These are phyloP conservation scores for Oscheius sp. DNA, from an alignment of 2,888 invertebrate genomes.

Conservation along the genomic window DNA sequence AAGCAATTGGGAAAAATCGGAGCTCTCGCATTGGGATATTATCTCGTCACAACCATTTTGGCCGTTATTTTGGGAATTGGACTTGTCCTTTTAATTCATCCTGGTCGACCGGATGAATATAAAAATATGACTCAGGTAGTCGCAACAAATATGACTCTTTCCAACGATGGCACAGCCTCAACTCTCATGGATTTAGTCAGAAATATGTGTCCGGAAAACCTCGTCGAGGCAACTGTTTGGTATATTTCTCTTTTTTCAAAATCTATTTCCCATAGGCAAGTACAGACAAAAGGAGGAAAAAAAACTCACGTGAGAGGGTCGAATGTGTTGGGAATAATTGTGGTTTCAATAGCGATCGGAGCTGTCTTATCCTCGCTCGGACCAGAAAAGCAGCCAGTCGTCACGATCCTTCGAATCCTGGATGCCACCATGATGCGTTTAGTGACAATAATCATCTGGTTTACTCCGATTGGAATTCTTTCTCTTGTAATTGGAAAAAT, in stretches of 20 bases:
- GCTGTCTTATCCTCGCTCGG: slow-evolving; percentile 81
- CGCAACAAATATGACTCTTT: slow-evolving; percentile 37
- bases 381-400: slow-evolving; percentile 8
- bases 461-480: slow-evolving; percentile 79
- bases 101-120: slow-evolving; percentile 73
- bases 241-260: too few species aligned
- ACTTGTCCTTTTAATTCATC: slow-evolving; percentile 77
- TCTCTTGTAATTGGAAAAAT: slow-evolving; percentile 78
- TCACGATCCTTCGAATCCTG: slow-evolving; percentile 79
- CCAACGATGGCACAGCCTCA: slow-evolving; percentile 75
- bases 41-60: slow-evolving; percentile 77
- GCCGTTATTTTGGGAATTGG: slow-evolving; percentile 78
- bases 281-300: slow-evolving; percentile 4
- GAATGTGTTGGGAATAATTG: slow-evolving; percentile 83
- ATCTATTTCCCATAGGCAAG: too few species aligned
- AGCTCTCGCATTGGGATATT: slow-evolving; percentile 76
- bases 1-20: slow-evolving; percentile 78
- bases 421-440: slow-evolving; percentile 90
- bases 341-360: slow-evolving; percentile 89
- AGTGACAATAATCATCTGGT: slow-evolving; percentile 90
- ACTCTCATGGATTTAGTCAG: slow-evolving; percentile 87
- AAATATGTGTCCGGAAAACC: slow-evolving; percentile 82
- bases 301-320: slow-evolving; percentile 75
- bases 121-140: too few species aligned
- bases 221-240: slow-evolving; percentile 69